Conservation (phyloP, 2,797 vertebrate species). For the Spatula versicolor region DNA sequence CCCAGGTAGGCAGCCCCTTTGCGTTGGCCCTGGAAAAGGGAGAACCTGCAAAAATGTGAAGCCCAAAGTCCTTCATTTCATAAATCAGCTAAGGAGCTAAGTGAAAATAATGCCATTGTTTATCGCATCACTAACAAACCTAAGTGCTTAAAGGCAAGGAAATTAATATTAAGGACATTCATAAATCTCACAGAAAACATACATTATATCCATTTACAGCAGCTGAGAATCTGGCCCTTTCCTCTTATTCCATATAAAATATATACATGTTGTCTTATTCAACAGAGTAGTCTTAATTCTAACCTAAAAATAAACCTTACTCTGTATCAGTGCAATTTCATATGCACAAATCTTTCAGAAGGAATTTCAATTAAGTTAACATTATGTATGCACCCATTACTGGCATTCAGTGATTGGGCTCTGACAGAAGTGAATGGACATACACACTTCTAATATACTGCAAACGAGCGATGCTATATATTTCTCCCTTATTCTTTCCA, state of each 20-base stretch:
- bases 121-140: slow-evolving; percentile 69
- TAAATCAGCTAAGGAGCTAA: slow-evolving; percentile 62
- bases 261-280: not conserved
- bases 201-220: slow-evolving; percentile 38
- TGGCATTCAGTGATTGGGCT: slow-evolving; percentile 52
- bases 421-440: slow-evolving; percentile 60
- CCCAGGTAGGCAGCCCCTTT: not conserved
- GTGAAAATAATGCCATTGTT: slow-evolving; percentile 71
- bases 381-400: slow-evolving; percentile 73
- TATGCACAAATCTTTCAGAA: slow-evolving; percentile 70
- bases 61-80: slow-evolving; percentile 15
- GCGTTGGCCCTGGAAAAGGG: not conserved
- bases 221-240: not conserved
- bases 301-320: slow-evolving; percentile 60
- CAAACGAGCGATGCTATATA: slow-evolving; percentile 41
- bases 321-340: slow-evolving; percentile 62
- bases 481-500: slow-evolving; percentile 45
- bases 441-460: slow-evolving; percentile 63
- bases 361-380: slow-evolving; percentile 72
- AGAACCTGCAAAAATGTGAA: slow-evolving; percentile 2
- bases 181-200: slow-evolving; percentile 58
- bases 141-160: slow-evolving; percentile 70
- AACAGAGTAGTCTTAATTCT: slow-evolving; percentile 26
- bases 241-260: not conserved
- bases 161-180: slow-evolving; percentile 70